These are phyloP conservation scores for Pachyrhynchus sulphureomaculatus DNA, from an alignment of 1,140 invertebrate genomes.

Conservation along the genomic window DNA sequence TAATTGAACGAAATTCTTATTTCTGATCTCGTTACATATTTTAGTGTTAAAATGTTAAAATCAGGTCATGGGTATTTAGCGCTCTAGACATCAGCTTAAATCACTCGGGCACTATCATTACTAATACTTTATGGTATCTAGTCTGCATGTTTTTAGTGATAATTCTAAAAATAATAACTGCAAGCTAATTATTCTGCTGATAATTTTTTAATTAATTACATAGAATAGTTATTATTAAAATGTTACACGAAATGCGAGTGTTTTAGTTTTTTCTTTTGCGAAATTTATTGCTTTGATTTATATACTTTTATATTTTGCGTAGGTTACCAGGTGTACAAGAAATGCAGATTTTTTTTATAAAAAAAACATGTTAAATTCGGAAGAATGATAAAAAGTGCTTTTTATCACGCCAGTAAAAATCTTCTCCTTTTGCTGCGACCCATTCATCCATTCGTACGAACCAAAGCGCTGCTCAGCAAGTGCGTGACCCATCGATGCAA, in stretches of 20 bases:
- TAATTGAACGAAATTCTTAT: background rate
- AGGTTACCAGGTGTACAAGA: too few relatives aligned
- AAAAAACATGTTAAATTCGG: background rate
- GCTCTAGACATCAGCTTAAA: slow-evolving; percentile 5
- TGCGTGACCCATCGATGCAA: too few relatives aligned
- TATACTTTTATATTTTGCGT: too few relatives aligned
- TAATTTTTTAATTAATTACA: slow-evolving; percentile 3
- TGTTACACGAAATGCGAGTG: background rate
- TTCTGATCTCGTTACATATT: slow-evolving; percentile 8
- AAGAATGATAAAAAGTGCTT: background rate
- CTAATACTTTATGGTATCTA: slow-evolving; percentile 3
- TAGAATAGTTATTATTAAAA: background rate
- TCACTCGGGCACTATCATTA: background rate
- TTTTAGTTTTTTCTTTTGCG: background rate
- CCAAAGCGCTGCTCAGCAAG: too few relatives aligned
- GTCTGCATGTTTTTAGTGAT: background rate
- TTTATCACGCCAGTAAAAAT: background rate
- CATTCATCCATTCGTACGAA: too few relatives aligned
- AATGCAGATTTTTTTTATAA: too few relatives aligned
- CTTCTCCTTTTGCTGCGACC: too few relatives aligned
- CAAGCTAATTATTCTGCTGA: too few relatives aligned
- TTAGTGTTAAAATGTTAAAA: slow-evolving; percentile 11
- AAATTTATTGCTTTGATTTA: too few relatives aligned
- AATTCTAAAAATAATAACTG: too few relatives aligned
- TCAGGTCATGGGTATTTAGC: slow-evolving; percentile 12